Evolutionary conservation across 2,888 invertebrate species (phyloP).

Genomic region (Cyaniris semiargus): DNA sequence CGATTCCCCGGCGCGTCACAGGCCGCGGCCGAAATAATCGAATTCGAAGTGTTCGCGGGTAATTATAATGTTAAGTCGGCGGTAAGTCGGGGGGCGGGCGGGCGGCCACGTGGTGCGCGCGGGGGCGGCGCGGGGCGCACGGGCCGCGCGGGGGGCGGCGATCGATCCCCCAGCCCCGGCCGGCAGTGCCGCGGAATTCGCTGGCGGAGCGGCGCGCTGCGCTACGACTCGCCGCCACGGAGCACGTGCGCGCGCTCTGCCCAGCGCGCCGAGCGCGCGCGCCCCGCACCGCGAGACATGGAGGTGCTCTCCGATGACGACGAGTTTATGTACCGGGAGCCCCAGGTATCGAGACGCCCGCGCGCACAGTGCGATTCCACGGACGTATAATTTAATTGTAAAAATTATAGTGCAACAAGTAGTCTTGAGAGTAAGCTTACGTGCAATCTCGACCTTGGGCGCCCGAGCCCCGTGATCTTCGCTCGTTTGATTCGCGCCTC

Average conservation of each 20-base stretch:
- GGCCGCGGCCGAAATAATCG: slow-evolving; percentile 16
- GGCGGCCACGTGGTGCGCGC: slow-evolving; percentile 47
- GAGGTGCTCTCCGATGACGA: slow-evolving; percentile 79
- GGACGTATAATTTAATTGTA: slow-evolving; percentile 28
- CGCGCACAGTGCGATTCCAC: not conserved
- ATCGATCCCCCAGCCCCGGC: slow-evolving; percentile 59
- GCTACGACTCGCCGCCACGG: slow-evolving; percentile 61
- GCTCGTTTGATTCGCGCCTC: slow-evolving; percentile 21
- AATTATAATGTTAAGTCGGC: slow-evolving; percentile 29
- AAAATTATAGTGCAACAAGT: slow-evolving; percentile 65
- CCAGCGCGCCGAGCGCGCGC: slow-evolving; percentile 66
- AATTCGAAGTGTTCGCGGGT: slow-evolving; percentile 21
- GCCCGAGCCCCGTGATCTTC: slow-evolving; percentile 56
- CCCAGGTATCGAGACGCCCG: slow-evolving; percentile 59
- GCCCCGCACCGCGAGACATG: slow-evolving; percentile 61
- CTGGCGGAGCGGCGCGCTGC: slow-evolving; percentile 74
- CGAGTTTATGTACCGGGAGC: slow-evolving; percentile 71
- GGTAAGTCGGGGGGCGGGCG: slow-evolving; percentile 29
- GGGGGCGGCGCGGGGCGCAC: slow-evolving; percentile 50
- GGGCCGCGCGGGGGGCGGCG: slow-evolving; percentile 54
- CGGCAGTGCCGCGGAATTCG: slow-evolving; percentile 71
- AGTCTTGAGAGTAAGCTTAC: slow-evolving; percentile 57
- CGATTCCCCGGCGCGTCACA: not conserved
- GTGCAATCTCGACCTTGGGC: slow-evolving; percentile 68
- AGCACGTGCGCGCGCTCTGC: slow-evolving; percentile 68